Percentiles rank a stretch among this genome's conserved stretches.
Evolutionary conservation across 2,888 invertebrate species (phyloP).

Genomic region (Eupithecia abbreviata): DNA sequence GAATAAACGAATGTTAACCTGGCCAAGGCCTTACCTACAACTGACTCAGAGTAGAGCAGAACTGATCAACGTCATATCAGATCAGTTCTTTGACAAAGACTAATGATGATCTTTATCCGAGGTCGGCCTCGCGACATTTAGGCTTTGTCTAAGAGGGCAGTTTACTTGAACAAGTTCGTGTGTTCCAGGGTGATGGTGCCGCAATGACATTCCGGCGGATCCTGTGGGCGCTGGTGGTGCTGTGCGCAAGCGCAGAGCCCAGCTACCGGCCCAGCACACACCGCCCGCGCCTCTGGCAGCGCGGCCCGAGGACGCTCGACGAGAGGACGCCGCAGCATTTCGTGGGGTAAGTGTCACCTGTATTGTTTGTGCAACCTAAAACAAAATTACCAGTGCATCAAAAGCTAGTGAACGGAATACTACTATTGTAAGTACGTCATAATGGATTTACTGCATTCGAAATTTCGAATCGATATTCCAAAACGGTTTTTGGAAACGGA

Average conservation of each 20-base stretch:
- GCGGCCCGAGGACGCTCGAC: constrained; percentile 68
- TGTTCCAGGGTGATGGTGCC: constrained; percentile 77
- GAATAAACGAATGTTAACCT: too few relatives aligned
- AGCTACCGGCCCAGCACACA: constrained; percentile 59
- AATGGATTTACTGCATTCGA: too few relatives aligned
- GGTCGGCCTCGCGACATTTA: background rate
- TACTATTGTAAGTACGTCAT: too few relatives aligned
- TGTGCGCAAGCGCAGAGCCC: constrained; percentile 63
- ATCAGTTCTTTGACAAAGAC: background rate
- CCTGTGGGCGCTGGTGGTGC: constrained; percentile 61
- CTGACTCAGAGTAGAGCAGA: background rate
- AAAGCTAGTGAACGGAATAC: too few relatives aligned
- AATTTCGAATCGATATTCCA: too few relatives aligned
- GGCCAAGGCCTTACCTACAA: background rate
- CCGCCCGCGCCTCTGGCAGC: constrained; percentile 66
- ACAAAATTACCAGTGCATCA: background rate
- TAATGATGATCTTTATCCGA: background rate
- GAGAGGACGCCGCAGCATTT: constrained; percentile 71
- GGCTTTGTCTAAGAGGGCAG: background rate
- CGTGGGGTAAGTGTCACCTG: constrained; percentile 61
- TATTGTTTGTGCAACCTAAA: background rate
- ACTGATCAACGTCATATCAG: background rate
- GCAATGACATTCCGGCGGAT: constrained; percentile 71
- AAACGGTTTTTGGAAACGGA: too few relatives aligned
- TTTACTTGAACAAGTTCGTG: background rate